Evolutionary conservation across 2,888 invertebrate species (phyloP), one percentile per base, ranked within the genome.

Genomic region (Selenia dentaria): DNA sequence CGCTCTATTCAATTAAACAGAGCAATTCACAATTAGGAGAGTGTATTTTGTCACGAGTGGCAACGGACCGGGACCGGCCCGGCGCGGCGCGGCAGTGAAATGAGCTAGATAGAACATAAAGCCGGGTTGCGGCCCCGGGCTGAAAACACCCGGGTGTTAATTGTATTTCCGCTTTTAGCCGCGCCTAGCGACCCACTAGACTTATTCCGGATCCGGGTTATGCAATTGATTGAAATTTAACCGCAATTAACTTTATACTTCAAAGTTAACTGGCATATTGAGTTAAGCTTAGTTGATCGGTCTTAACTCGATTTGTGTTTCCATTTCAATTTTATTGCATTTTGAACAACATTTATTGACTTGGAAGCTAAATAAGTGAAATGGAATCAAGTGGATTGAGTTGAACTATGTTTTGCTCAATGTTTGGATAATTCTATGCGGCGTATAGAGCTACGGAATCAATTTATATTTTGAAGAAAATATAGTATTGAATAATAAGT

Each of bases 41-140:
- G 35, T 58, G 60, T 64, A 63, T 60, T 58, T 62, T 62, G 59
- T 64, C 55, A 59, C 53, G 61, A 54, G 44, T 46, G 42, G 47
- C 39, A 38, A 50, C 32, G 42, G 60, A 39, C 57, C 8, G 2
- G 54, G n/a, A 50, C 32, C 43, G 60, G 40, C 57, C 8, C 8
- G 54, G n/a, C 44, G 45, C 46, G 28, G 29, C 45, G 32, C 41
- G 62, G 46, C 61, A 56, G 59, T 59, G 60, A 66, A 71, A 64
- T 67, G 65, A 66, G 59, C 62, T 65, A 64, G 62, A 64, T 63
- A 64, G 60, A 64, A 67, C 63, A 67, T 70, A 64, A 62, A 60
- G 57, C 54, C 41, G 42, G 38, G 28, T 10, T 14, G 56, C 27
- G 48, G 63, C 57, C 58, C 52, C 57, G 34, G 58, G 64, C 55